phyloP scores from a whole-genome alignment of 1,140 invertebrate genomes.

The Leptoteleia sp. region DNA sequence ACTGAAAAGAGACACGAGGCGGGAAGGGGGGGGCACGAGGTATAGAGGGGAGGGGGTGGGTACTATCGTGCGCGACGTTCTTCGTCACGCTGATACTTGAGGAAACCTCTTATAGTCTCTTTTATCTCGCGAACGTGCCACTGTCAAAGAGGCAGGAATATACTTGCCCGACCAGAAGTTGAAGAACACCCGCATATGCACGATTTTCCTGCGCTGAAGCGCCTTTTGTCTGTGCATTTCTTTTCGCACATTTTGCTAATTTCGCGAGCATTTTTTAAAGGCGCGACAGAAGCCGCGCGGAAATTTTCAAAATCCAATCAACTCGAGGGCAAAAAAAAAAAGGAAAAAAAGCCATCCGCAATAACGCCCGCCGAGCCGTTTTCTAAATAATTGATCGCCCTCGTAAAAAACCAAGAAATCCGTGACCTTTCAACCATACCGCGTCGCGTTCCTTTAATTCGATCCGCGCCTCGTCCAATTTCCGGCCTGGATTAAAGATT shows the following conservation, averaged over 20 bases:
- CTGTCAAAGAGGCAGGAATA: conserved; percentile 59
- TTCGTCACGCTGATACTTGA: conserved; percentile 58
- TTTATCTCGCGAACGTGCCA: conserved; percentile 65
- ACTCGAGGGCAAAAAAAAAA: not conserved
- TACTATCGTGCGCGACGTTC: conserved; percentile 38
- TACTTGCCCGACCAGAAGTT: conserved; percentile 53
- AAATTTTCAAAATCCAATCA: conserved; percentile 18
- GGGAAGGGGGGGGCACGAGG: too few relatives aligned
- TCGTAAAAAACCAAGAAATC: not conserved
- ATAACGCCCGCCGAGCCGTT: not conserved
- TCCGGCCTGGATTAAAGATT: too few relatives aligned
- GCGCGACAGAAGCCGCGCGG: not conserved
- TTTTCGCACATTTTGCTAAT: conserved; percentile 53
- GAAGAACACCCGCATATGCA: conserved; percentile 58
- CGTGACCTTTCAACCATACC: not conserved
- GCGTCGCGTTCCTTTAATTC: not conserved
- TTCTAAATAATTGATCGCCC: conserved; percentile 3
- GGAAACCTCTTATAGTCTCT: conserved; percentile 57
- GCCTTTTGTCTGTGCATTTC: conserved; percentile 47
- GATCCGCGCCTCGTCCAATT: not conserved
- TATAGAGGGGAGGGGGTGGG: too few relatives aligned
- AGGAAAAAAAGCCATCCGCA: too few relatives aligned
- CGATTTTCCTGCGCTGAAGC: conserved; percentile 43
- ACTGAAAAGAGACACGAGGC: conserved; percentile 16
- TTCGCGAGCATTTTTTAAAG: conserved; percentile 17